A percentile compares a stretch with the other conserved stretches of the same genome.
Conservation (phyloP, 2,797 vertebrate species). For the Cuculus canorus region DNA sequence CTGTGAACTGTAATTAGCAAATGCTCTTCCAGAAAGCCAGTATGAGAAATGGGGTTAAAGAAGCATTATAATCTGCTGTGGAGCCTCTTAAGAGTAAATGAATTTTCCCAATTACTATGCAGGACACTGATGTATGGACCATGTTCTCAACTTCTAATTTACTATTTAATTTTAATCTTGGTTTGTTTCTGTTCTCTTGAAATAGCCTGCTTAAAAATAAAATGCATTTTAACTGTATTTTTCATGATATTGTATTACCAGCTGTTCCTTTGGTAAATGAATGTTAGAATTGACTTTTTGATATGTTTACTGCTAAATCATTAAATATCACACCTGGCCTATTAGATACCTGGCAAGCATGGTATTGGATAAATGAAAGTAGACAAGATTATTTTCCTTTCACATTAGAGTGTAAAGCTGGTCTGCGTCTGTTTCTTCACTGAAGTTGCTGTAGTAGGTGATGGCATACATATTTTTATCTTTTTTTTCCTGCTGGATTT, state of each 20-base stretch:
- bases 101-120: neutral
- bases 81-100: neutral
- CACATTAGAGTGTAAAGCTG: neutral
- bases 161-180: slow-evolving; percentile 16
- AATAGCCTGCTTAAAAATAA: neutral
- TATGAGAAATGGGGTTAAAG: slow-evolving; percentile 4
- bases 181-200: neutral
- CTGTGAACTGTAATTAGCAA: neutral
- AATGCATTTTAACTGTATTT: neutral
- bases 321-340: neutral
- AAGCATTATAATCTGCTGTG: neutral
- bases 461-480: neutral
- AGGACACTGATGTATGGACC: neutral
- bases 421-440: neutral
- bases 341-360: neutral
- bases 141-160: neutral
- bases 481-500: neutral
- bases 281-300: neutral
- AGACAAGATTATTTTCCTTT: neutral
- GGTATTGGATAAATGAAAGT: neutral
- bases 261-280: neutral
- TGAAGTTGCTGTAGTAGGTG: neutral
- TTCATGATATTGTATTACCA: neutral
- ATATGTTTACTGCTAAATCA: neutral
- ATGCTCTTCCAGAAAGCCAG: neutral